These are phyloP conservation scores for Neodon shergylaensis DNA, from an alignment of 2,113 vertebrate genomes.

Conservation along the genomic window DNA sequence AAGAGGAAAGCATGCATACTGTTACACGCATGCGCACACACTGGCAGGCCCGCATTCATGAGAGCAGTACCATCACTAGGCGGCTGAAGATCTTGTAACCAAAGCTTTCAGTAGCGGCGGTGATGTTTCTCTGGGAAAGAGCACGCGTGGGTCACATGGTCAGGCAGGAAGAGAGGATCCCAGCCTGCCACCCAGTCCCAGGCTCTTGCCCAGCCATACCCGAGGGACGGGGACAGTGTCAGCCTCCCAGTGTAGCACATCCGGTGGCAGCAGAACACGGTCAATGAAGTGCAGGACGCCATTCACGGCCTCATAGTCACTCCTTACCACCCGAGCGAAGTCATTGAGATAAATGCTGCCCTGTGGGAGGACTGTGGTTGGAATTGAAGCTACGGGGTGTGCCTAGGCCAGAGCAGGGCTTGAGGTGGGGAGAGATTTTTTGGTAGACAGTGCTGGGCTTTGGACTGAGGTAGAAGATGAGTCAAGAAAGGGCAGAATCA, in stretches of 20 bases:
- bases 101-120: slow-evolving; percentile 85
- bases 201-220: not conserved
- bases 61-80: slow-evolving; percentile 89
- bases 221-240: fast-evolving
- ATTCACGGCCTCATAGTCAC: slow-evolving; percentile 86
- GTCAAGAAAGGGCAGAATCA: not conserved
- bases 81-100: slow-evolving; percentile 92
- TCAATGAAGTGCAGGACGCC: slow-evolving; percentile 94
- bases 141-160: not conserved
- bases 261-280: slow-evolving; percentile 83
- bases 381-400: not conserved
- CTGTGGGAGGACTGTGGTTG: slow-evolving; percentile 81
- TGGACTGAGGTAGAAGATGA: not conserved
- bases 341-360: slow-evolving; percentile 92
- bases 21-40: not conserved
- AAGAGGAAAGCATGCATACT: not conserved
- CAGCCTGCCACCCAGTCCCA: not conserved
- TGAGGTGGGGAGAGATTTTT: not conserved
- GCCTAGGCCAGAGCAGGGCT: not conserved
- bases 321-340: slow-evolving; percentile 86
- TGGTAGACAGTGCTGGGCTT: not conserved
- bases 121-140: slow-evolving; percentile 89
- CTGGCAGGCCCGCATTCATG: fast-evolving
- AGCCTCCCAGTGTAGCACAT: slow-evolving; percentile 51
- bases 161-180: not conserved